Conservation (phyloP, 1,140 invertebrate genomes). For the Augochlora pura region DNA sequence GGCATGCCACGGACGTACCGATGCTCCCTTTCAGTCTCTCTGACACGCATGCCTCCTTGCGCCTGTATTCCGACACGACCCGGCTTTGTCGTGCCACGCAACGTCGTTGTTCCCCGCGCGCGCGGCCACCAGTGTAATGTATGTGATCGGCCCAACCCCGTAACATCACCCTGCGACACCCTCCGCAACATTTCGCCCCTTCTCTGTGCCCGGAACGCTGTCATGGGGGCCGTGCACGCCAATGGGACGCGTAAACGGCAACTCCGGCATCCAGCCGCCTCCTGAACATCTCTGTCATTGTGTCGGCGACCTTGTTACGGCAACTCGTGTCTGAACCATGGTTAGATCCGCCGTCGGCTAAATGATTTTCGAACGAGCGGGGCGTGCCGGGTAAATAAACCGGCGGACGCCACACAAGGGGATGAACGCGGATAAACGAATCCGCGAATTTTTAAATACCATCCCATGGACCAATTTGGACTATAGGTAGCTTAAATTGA, state of each 20-base stretch:
- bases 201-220: not conserved
- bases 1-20: not conserved
- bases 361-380: slow-evolving; percentile 44
- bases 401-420: not conserved
- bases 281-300: slow-evolving; percentile 37
- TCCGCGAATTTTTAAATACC: too few relatives aligned
- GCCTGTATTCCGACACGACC: slow-evolving; percentile 4
- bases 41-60: slow-evolving; percentile 33
- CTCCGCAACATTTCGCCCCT: slow-evolving; percentile 18
- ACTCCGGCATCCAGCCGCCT: slow-evolving; percentile 30
- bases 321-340: slow-evolving; percentile 22
- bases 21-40: slow-evolving; percentile 32
- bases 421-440: too few relatives aligned
- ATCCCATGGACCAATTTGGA: too few relatives aligned
- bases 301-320: slow-evolving; percentile 47
- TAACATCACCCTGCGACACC: too few relatives aligned
- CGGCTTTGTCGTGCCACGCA: slow-evolving; percentile 22
- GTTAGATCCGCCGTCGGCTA: slow-evolving; percentile 1
- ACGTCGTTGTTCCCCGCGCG: not conserved
- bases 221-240: not conserved
- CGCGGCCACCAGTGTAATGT: slow-evolving; percentile 17
- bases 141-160: not conserved
- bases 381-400: slow-evolving; percentile 49
- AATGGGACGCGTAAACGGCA: slow-evolving; percentile 38
- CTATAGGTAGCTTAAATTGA: too few relatives aligned